Conservation (phyloP, 2,113 vertebrate species). For the Felis chaus region DNA sequence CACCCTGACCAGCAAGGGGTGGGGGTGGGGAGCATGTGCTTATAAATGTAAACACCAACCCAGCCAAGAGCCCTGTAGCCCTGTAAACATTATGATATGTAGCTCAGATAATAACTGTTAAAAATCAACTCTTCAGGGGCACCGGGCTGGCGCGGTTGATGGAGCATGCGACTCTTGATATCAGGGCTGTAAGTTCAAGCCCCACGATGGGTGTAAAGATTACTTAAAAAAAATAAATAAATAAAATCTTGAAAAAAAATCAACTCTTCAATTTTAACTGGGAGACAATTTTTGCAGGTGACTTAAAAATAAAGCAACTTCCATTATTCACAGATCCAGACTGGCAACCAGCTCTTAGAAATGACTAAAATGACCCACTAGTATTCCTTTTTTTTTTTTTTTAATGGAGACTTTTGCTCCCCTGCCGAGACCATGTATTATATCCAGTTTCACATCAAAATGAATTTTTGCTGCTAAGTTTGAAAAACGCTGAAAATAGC, state of each 20-base stretch:
- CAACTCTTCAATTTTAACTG: neutral
- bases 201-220: too few species aligned
- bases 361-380: constrained; percentile 60
- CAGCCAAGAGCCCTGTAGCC: neutral
- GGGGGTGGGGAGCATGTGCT: neutral
- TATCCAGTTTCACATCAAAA: constrained; percentile 74
- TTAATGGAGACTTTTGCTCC: constrained; percentile 28
- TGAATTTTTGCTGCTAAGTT: constrained; percentile 75
- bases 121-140: constrained; percentile 29
- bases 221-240: too few species aligned
- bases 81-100: neutral
- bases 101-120: constrained; percentile 33
- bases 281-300: constrained; percentile 30
- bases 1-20: neutral
- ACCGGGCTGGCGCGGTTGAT: too few species aligned
- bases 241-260: neutral
- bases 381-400: neutral
- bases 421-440: constrained; percentile 60
- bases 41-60: neutral
- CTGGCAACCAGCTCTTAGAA: constrained; percentile 48
- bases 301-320: constrained; percentile 63
- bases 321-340: constrained; percentile 55
- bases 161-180: too few species aligned
- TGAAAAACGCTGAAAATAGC: constrained; percentile 75
- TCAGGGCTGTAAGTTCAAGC: too few species aligned